A percentile compares a stretch with the other conserved stretches of the same genome.
Conservation (phyloP, 2,113 vertebrate genomes). For the Sturnus vulgaris region DNA sequence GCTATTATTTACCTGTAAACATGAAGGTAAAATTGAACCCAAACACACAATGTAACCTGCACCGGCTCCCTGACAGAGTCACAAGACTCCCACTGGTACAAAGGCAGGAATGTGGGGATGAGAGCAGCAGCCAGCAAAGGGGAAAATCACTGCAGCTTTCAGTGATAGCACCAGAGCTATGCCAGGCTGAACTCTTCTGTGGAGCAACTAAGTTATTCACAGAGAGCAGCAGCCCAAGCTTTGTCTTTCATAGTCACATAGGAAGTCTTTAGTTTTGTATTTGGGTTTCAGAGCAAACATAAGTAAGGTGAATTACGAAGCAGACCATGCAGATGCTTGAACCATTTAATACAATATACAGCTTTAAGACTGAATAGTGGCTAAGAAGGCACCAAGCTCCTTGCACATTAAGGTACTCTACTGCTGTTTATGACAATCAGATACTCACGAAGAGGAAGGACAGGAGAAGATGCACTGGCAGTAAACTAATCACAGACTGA, state of each 20-base stretch:
- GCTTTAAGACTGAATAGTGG: background rate
- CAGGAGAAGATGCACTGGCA: background rate
- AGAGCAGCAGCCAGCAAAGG: background rate
- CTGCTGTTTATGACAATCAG: background rate
- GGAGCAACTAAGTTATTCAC: background rate
- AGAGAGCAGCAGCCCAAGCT: background rate
- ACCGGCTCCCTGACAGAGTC: fast-evolving
- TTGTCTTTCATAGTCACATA: background rate
- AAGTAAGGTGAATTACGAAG: background rate
- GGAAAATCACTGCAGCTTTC: background rate
- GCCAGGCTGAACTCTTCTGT: background rate
- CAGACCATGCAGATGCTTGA: background rate
- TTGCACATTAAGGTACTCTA: background rate
- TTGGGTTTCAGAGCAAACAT: background rate
- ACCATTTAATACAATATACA: background rate
- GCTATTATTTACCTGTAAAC: background rate
- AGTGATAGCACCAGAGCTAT: background rate
- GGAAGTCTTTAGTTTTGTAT: background rate
- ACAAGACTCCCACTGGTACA: background rate
- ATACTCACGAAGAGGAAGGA: background rate
- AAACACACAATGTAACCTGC: background rate
- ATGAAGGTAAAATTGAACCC: background rate
- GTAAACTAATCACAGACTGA: background rate
- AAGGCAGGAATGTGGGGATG: background rate
- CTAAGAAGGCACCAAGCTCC: background rate